Evolutionary conservation across 30 jellyfish, hydroid and myxozoan genomes (phyloP), one percentile per base, ranked within the genome.

Genomic region (Turritopsis dohrnii): DNA sequence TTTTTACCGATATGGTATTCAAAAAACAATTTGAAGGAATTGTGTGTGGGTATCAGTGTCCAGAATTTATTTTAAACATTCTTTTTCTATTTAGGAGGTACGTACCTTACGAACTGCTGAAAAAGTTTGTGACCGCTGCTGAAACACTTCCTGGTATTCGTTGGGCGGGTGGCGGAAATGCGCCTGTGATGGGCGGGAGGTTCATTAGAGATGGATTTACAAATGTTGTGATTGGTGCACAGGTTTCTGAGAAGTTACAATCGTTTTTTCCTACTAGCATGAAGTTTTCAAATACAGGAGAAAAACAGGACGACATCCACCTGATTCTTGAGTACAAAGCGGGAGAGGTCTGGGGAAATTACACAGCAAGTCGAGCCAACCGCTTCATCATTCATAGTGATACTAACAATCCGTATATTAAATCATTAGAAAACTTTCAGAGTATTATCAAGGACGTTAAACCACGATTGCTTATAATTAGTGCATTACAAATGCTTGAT

Each of bases 111-210:
- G 92, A 71, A 29, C 27, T 85, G 19, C 86, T 92, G 53, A 54
- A 80, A 52, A 54, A 54, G 19, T 76, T 92, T 28, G 88, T 92
- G 7, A 79, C 41, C 9, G 88, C 52, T 52, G 96, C 97, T 0
- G 81, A 53, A 28, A 29, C 89, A 7, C 65, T 92, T 7, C 84
- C 87, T 16, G 90, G 85, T 9, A 87, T 79, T 3, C 75, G 89
- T 31, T 92, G 96, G 97, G 87, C 90, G 53, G 89, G 90, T 18
- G 97, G 97, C 19, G 97, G 97, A 65, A 92, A 92, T 87, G 97
- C 96, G 1, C 97, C 97, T 7, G 94, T 92, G 74, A 92, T 92
- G 41, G 84, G 96, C 72, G 85, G 82, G 20, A 29, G 97, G 29
- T 71, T 92, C 13, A 29, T 88, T n/a, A 31, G 80, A n/a, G 97